Conservation (phyloP, 2,888 invertebrate species). For the Hypena proboscidalis region DNA sequence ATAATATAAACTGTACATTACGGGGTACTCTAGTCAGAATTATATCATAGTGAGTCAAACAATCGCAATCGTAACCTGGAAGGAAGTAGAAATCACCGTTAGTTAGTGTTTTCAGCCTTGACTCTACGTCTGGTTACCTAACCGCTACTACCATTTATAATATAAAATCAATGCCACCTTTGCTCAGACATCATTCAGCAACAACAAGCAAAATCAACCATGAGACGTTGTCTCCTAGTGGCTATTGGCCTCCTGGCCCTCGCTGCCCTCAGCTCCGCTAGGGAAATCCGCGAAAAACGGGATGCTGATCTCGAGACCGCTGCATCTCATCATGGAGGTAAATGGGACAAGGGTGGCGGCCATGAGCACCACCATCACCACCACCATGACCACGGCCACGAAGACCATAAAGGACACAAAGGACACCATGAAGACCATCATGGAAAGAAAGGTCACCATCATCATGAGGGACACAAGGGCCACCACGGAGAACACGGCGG, state of each 20-base stretch:
- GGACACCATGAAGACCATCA: conserved; percentile 87
- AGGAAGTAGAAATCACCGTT: conserved; percentile 63
- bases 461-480: conserved; percentile 87
- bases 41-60: conserved; percentile 21
- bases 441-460: conserved; percentile 89
- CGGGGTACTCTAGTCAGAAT: conserved; percentile 4
- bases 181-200: conserved; percentile 70
- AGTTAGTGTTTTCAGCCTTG: conserved; percentile 62
- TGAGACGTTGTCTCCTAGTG: conserved; percentile 68
- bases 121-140: conserved; percentile 67
- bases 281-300: conserved; percentile 79
- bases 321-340: conserved; percentile 61
- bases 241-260: conserved; percentile 77
- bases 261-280: conserved; percentile 73
- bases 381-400: conserved; percentile 86
- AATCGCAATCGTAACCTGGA: conserved; percentile 40
- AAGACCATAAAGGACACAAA: conserved; percentile 89
- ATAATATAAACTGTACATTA: too few species aligned
- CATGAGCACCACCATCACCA: conserved; percentile 87
- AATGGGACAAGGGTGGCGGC: conserved; percentile 84
- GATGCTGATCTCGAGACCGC: conserved; percentile 83
- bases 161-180: conserved; percentile 70
- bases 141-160: conserved; percentile 60
- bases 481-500: conserved; percentile 87
- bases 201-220: conserved; percentile 59